Evolutionary conservation across 2,113 vertebrate genomes (phyloP).

Genomic region (Pseudolaguvia tuberculata): DNA sequence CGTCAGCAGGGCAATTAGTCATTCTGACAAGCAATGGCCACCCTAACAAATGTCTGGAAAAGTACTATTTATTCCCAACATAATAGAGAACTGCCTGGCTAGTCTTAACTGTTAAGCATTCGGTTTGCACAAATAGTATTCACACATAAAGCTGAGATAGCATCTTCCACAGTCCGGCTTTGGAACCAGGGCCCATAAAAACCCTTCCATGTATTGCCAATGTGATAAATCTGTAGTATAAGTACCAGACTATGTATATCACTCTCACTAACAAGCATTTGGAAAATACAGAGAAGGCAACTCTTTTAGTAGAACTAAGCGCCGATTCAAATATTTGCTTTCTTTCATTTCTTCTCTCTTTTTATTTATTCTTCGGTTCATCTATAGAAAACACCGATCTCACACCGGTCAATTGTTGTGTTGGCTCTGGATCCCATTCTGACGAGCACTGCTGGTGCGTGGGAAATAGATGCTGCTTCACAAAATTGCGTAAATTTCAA

Average conservation of each 20-base stretch:
- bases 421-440: neutral
- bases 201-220: conserved; percentile 30
- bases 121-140: conserved; percentile 57
- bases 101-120: conserved; percentile 53
- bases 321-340: neutral
- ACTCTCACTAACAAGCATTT: conserved; percentile 6
- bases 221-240: conserved; percentile 54
- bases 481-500: neutral
- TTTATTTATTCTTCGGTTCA: neutral
- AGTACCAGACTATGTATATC: conserved; percentile 21
- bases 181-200: conserved; percentile 50
- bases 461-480: neutral
- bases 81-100: neutral
- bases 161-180: conserved; percentile 52
- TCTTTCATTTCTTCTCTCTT: neutral
- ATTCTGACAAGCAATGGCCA: neutral
- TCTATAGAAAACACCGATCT: conserved; percentile 1
- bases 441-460: neutral
- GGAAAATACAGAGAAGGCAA: neutral
- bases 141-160: conserved; percentile 58
- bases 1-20: neutral
- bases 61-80: neutral
- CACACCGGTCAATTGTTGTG: neutral
- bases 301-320: neutral
- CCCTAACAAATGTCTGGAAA: neutral